A percentile compares a stretch with the other conserved stretches of the same genome.
These are phyloP conservation scores for Nycticorax nycticorax DNA, from an alignment of 2,113 vertebrate species.

Conservation along the genomic window DNA sequence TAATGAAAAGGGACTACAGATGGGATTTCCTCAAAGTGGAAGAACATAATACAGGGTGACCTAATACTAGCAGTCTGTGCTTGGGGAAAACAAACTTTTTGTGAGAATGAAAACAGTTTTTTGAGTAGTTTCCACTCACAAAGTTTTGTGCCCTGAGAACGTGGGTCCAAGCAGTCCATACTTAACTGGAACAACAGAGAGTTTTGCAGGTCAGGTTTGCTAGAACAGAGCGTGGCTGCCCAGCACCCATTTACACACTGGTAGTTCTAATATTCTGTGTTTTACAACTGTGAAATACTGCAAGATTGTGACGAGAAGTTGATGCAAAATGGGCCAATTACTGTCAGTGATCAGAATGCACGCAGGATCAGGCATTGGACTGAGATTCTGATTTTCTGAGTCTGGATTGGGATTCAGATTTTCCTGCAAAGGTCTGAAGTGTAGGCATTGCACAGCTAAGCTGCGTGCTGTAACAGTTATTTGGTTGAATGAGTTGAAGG, in stretches of 20 bases:
- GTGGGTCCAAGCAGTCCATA: neutral
- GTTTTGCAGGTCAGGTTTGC: neutral
- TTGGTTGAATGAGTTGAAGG: neutral
- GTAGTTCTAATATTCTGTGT: neutral
- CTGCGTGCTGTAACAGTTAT: neutral
- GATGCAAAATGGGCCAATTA: neutral
- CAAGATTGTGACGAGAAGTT: neutral
- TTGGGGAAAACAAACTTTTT: neutral
- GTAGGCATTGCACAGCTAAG: neutral
- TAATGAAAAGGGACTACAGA: neutral
- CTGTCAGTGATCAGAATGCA: neutral
- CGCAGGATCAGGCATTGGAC: rapidly evolving
- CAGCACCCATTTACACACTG: too few species aligned
- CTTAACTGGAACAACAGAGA: neutral
- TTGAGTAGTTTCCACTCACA: neutral
- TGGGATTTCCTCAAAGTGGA: neutral
- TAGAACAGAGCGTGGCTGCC: neutral
- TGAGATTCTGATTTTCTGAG: neutral
- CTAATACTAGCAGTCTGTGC: too few species aligned
- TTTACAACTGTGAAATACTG: neutral
- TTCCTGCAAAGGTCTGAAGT: neutral
- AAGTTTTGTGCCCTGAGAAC: neutral
- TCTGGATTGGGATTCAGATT: neutral
- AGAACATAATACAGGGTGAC: too few species aligned
- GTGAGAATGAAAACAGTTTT: neutral